Evolutionary conservation across 1,140 invertebrate species (phyloP).

Genomic region (Drosophila saltans): DNA sequence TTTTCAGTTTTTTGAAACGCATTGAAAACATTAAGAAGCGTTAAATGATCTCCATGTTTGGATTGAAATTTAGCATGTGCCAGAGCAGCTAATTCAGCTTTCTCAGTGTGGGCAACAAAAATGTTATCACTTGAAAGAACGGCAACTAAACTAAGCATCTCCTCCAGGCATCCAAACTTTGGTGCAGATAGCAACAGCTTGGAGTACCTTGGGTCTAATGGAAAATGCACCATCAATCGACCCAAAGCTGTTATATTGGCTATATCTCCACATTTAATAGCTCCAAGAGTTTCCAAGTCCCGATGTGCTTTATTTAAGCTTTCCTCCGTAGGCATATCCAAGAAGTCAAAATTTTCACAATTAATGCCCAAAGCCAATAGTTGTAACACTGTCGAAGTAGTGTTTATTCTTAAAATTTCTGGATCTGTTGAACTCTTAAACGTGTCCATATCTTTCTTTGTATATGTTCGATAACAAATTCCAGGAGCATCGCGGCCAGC

Average conservation of each 20-base stretch:
- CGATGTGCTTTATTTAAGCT: slow-evolving; percentile 88
- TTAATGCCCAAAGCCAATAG: slow-evolving; percentile 93
- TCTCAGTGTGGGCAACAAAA: slow-evolving; percentile 84
- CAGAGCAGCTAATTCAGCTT: slow-evolving; percentile 87
- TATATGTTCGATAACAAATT: slow-evolving; percentile 93
- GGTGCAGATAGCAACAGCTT: slow-evolving; percentile 92
- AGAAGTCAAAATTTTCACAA: slow-evolving; percentile 94
- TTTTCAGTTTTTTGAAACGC: slow-evolving; percentile 89
- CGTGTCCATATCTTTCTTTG: slow-evolving; percentile 85
- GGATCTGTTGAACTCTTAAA: slow-evolving; percentile 90
- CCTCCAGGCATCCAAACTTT: slow-evolving; percentile 92
- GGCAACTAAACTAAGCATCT: slow-evolving; percentile 87
- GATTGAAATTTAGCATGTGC: slow-evolving; percentile 92
- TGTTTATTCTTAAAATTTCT: slow-evolving; percentile 90
- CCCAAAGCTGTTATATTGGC: slow-evolving; percentile 89
- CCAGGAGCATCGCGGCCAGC: slow-evolving; percentile 94
- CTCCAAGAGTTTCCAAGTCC: slow-evolving; percentile 90
- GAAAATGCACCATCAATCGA: slow-evolving; percentile 94
- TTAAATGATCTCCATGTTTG: slow-evolving; percentile 96
- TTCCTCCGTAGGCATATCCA: slow-evolving; percentile 92
- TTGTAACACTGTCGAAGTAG: slow-evolving; percentile 84
- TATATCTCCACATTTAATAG: slow-evolving; percentile 84
- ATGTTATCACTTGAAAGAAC: slow-evolving; percentile 87
- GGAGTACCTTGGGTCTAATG: slow-evolving; percentile 95
- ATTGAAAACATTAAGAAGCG: slow-evolving; percentile 94